phyloP scores from a whole-genome alignment of 2,888 invertebrate genomes.

The Pandemis heparana region DNA sequence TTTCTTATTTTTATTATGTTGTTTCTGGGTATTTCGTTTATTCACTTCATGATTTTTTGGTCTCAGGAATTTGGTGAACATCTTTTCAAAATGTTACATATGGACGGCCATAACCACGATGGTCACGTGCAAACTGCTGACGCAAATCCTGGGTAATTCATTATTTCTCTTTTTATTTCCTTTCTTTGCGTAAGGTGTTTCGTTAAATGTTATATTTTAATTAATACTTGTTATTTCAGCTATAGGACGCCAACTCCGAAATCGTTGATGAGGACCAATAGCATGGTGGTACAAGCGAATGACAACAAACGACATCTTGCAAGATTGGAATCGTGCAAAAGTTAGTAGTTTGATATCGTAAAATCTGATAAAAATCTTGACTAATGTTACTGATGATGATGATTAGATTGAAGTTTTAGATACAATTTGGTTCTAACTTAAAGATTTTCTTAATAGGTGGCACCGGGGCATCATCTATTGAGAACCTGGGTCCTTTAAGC shows the following conservation, averaged over 20 bases:
- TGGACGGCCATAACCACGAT: conserved; percentile 63
- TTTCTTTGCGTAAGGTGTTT: neutral
- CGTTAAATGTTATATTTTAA: no score
- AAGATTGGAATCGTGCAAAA: conserved; percentile 54
- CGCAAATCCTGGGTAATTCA: conserved; percentile 54
- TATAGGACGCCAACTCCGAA: conserved; percentile 92
- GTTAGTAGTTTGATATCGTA: conserved; percentile 60
- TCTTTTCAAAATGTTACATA: conserved; percentile 71
- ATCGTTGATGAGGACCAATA: conserved; percentile 95
- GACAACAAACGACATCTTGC: conserved; percentile 84
- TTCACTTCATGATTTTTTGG: neutral
- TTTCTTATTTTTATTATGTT: neutral
- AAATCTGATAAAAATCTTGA: neutral
- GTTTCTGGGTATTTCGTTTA: neutral
- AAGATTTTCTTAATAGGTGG: conserved; percentile 83
- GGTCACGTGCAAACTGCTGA: conserved; percentile 56
- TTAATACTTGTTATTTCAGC: conserved; percentile 63
- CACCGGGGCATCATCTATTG: conserved; percentile 89
- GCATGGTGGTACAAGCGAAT: conserved; percentile 76
- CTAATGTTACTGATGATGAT: no score
- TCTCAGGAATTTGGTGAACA: conserved; percentile 74
- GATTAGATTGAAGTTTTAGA: neutral
- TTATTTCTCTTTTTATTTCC: neutral
- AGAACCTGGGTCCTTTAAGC: conserved; percentile 94
- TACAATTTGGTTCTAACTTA: no score